Evolutionary conservation across 2,888 invertebrate genomes (phyloP).

Genomic region (Drosophila prostipennis): DNA sequence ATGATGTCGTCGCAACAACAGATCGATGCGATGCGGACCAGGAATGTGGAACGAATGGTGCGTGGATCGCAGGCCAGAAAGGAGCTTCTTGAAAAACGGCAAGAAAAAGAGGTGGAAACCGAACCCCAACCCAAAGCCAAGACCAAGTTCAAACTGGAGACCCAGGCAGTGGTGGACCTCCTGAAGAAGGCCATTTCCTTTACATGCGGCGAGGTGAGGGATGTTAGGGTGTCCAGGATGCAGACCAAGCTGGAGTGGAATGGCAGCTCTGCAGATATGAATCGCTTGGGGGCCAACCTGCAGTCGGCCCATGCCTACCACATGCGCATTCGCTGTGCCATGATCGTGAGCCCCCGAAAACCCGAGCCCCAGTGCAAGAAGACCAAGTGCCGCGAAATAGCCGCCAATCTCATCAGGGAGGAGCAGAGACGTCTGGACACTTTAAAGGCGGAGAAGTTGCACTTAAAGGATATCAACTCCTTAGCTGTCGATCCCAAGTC

Average conservation of each 20-base stretch:
- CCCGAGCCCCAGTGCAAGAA: too few relatives aligned
- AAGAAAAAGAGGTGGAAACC: neutral
- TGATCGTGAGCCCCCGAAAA: neutral
- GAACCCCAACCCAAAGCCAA: neutral
- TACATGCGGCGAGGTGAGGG: neutral
- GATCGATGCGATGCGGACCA: neutral
- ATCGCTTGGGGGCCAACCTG: too few relatives aligned
- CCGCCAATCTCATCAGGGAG: conserved; percentile 11
- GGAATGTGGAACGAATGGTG: conserved; percentile 7
- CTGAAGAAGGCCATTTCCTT: neutral
- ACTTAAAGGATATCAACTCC: neutral
- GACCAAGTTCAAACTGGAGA: neutral
- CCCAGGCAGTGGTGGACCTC: neutral
- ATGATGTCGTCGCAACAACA: neutral
- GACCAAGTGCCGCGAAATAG: neutral
- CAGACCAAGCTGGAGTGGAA: neutral
- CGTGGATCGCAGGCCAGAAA: conserved; percentile 1
- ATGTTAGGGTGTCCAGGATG: neutral
- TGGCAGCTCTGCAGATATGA: neutral
- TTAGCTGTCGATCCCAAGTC: neutral
- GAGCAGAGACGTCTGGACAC: conserved; percentile 22
- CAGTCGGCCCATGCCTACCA: neutral
- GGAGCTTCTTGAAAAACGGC: neutral
- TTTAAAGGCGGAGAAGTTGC: conserved; percentile 13
- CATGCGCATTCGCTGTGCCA: conserved; percentile 1